Evolutionary conservation across 2,888 invertebrate genomes (phyloP), one percentile per base, ranked within the genome.

Genomic region (Eustalomyia histrio): DNA sequence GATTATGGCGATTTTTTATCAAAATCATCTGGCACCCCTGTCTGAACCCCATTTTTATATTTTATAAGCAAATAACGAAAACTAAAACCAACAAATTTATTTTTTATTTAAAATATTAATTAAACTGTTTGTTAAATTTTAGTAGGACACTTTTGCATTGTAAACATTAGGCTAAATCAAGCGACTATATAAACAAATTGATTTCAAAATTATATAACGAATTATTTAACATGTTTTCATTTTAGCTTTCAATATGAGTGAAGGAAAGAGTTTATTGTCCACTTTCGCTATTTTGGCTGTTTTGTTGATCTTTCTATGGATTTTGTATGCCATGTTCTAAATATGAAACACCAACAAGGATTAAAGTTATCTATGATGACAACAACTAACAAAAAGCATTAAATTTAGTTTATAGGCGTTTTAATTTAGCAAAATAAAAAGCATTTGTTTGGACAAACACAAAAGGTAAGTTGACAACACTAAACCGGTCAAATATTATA

Each of bases 281-380:
- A 95, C 95, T 84, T 95, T 94, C 88, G 90, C 94, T 86, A 94
- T 95, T 88, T 90, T 95, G 88, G 92, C 94, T 85, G 91, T 93
- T 55, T 91, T 95, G 52, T 91, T 95, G 72, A 92, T 93, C 86
- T 92, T 93, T 74, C 92, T 95, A 67, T 95, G 94, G 93, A 90
- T 94, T 52, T 92, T 95, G 81, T 95, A 95, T 89, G 92, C 94
- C 21, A 86, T 89, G 63, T 88, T 88, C 84, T 90, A 89, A 84
- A 82, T 47, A 53, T 50, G 35, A 68, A 33, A 69, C 52, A 52
- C 60, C 17, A 53, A n/a, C 17, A 60, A 72, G 50, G 53, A 55
- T 58, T 39, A 33, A 60, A 76, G 50, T 63, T 33, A 43, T 35
- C 10, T 18, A 35, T 17, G 24, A 63, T 69, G 50, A 60, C 63